Evolutionary conservation across 2,888 invertebrate species (phyloP).

Genomic region (Agrotis ipsilon): DNA sequence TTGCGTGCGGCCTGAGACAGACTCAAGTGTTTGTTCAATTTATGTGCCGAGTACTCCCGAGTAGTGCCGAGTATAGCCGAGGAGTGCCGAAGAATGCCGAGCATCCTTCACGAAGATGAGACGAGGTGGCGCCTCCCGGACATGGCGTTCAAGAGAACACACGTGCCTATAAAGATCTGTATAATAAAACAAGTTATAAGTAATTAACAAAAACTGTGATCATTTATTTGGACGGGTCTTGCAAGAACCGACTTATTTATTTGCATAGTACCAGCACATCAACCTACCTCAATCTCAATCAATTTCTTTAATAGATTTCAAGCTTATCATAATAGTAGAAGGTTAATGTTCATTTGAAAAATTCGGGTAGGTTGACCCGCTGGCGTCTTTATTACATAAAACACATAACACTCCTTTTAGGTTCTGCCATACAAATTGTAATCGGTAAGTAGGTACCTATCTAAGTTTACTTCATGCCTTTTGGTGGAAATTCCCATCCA

Average conservation of each 20-base stretch:
- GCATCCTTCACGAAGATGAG: slow-evolving; percentile 71
- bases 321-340: too few species aligned
- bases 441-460: background rate
- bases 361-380: too few species aligned
- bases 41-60: slow-evolving; percentile 74
- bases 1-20: slow-evolving; percentile 41
- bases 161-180: slow-evolving; percentile 3
- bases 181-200: background rate
- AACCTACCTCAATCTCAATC: too few species aligned
- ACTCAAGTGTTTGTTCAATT: slow-evolving; percentile 81
- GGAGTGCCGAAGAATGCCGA: slow-evolving; percentile 29
- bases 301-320: too few species aligned
- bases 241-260: too few species aligned
- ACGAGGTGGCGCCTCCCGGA: slow-evolving; percentile 79
- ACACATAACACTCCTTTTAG: too few species aligned
- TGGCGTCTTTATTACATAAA: too few species aligned
- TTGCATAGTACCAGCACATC: too few species aligned
- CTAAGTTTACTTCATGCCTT: background rate
- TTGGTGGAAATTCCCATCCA: background rate
- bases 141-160: slow-evolving; percentile 33
- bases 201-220: too few species aligned
- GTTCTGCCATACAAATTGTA: background rate
- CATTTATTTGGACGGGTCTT: too few species aligned
- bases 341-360: too few species aligned
- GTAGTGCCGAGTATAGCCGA: slow-evolving; percentile 44